Evolutionary conservation across 2,797 vertebrate genomes (phyloP).

Genomic region (Prunella strophiata): DNA sequence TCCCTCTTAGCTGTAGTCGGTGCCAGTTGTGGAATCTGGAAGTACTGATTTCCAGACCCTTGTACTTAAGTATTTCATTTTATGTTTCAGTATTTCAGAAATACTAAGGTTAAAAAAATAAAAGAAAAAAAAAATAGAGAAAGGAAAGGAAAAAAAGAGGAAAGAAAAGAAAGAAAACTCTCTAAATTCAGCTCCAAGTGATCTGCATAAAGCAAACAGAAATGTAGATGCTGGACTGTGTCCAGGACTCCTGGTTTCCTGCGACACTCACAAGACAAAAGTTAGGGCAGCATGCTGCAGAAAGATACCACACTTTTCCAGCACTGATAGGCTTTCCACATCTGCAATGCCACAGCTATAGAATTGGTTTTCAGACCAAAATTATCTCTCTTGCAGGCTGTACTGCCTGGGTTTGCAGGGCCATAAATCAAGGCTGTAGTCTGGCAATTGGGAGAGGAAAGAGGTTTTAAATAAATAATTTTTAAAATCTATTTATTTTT

Average conservation of each 20-base stretch:
- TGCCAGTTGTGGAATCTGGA: slow-evolving; percentile 37
- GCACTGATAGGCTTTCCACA: not conserved
- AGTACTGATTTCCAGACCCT: slow-evolving; percentile 37
- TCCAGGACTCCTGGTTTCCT: slow-evolving; percentile 38
- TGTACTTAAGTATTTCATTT: not conserved
- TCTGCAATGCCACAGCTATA: not conserved
- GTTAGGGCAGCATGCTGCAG: not conserved
- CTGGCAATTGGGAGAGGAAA: not conserved
- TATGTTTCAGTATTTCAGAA: not conserved
- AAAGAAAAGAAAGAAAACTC: not conserved
- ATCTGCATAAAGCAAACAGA: slow-evolving; percentile 35
- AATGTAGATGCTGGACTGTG: slow-evolving; percentile 14
- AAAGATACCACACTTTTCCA: not conserved
- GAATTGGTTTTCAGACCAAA: not conserved
- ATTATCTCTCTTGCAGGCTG: not conserved
- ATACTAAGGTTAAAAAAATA: not conserved
- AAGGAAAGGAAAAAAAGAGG: fast-evolving
- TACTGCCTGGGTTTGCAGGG: not conserved
- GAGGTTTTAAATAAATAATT: not conserved
- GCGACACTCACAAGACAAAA: not conserved
- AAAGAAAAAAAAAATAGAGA: fast-evolving
- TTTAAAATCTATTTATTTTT: not conserved
- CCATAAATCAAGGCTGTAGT: slow-evolving; percentile 17
- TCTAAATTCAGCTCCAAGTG: not conserved
- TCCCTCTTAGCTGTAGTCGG: not conserved